A percentile compares a stretch with the other conserved stretches of the same genome.
Conservation (phyloP, 2,797 vertebrate species). For the Cygnus olor region DNA sequence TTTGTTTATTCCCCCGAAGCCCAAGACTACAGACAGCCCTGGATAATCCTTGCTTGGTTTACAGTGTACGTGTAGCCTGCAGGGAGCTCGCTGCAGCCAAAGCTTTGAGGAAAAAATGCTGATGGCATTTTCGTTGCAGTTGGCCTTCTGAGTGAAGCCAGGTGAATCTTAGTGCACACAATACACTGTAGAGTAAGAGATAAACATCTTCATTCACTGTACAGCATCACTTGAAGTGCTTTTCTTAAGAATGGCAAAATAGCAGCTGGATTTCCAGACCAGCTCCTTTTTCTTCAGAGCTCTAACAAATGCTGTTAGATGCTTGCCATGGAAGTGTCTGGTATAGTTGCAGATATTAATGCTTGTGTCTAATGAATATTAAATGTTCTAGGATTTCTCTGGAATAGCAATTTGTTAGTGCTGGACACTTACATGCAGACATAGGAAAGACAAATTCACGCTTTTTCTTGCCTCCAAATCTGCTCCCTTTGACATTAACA, state of each 20-base stretch:
- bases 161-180: not conserved
- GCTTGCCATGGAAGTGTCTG: not conserved
- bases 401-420: not conserved
- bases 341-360: not conserved
- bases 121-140: not conserved
- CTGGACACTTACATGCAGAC: not conserved
- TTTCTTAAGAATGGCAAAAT: not conserved
- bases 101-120: not conserved
- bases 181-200: not conserved
- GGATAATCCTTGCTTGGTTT: constrained; percentile 16
- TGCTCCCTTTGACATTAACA: not conserved
- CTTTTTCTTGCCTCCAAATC: not conserved
- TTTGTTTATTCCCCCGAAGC: constrained; percentile 47
- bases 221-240: not conserved
- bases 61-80: not conserved
- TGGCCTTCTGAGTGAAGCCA: not conserved
- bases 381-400: not conserved
- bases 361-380: not conserved
- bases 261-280: not conserved
- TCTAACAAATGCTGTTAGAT: not conserved
- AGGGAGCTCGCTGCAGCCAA: not conserved
- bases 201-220: not conserved
- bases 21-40: not conserved
- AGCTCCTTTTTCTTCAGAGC: not conserved
- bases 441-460: not conserved